Conservation (phyloP, 2,888 invertebrate species). For the Cordilura impudica region DNA sequence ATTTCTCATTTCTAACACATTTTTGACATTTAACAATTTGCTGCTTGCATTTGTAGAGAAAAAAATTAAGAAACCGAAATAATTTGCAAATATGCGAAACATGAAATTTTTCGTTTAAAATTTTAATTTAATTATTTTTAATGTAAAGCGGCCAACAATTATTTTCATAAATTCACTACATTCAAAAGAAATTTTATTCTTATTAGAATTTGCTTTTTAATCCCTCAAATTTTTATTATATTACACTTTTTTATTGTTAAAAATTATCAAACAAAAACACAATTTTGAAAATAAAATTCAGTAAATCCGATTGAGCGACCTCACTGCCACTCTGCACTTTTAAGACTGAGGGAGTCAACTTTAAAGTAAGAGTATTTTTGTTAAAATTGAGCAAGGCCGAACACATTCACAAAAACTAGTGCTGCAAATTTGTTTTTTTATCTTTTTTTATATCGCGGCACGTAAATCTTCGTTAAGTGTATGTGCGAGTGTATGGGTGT, state of each 20-base stretch:
- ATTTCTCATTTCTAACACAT: conserved; percentile 36
- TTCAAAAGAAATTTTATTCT: too few relatives aligned
- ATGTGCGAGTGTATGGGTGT: neutral
- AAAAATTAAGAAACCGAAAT: conserved; percentile 43
- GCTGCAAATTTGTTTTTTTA: conserved; percentile 49
- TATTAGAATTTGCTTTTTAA: too few relatives aligned
- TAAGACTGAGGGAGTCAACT: conserved; percentile 67
- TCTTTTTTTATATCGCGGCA: conserved; percentile 58
- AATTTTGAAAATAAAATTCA: conserved; percentile 33
- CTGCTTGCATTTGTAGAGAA: conserved; percentile 52
- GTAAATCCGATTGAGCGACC: conserved; percentile 64
- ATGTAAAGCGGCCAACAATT: neutral
- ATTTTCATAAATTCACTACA: neutral
- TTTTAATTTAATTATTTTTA: neutral
- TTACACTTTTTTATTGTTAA: conserved; percentile 26
- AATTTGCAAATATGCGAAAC: conserved; percentile 22
- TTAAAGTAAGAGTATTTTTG: conserved; percentile 59
- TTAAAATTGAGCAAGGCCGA: conserved; percentile 59
- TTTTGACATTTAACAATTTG: conserved; percentile 55
- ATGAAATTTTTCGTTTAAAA: conserved; percentile 37
- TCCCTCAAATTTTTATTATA: conserved; percentile 1
- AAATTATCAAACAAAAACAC: conserved; percentile 13
- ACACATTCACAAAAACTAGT: conserved; percentile 49
- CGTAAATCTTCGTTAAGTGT: conserved; percentile 60
- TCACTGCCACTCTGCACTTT: conserved; percentile 70